Evolutionary conservation across 2,797 vertebrate genomes (phyloP).

Genomic region (Acanthurus tractus): DNA sequence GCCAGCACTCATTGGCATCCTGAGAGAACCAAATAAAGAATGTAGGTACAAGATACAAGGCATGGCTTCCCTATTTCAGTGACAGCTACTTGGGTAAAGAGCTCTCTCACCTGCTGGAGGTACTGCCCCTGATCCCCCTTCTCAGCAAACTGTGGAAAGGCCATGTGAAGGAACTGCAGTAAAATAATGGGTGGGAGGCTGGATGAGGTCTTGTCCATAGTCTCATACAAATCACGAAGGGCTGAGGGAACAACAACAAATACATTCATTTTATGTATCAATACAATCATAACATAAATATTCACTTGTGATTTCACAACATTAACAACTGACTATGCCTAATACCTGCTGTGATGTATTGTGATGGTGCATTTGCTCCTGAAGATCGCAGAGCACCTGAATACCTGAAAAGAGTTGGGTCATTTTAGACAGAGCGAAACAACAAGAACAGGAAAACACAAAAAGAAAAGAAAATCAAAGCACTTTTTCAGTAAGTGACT

Average conservation of each 20-base stretch:
- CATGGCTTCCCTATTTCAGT: not conserved
- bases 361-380: slow-evolving; percentile 95
- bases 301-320: not conserved
- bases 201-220: slow-evolving; percentile 99
- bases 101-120: slow-evolving; percentile 92
- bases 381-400: slow-evolving; percentile 96
- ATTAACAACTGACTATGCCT: not conserved
- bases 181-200: slow-evolving; percentile 98
- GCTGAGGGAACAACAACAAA: slow-evolving; percentile 82
- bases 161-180: slow-evolving; percentile 99
- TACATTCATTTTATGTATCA: not conserved
- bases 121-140: slow-evolving; percentile 99
- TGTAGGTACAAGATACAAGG: not conserved
- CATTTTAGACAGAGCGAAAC: not conserved
- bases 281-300: not conserved
- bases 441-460: not conserved
- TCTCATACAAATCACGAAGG: slow-evolving; percentile 97
- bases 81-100: not conserved
- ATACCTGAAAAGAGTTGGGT: slow-evolving; percentile 86
- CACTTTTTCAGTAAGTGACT: not conserved
- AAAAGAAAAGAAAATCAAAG: not conserved
- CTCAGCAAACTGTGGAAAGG: slow-evolving; percentile 99
- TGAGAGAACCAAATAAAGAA: slow-evolving; percentile 58
- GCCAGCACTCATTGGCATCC: slow-evolving; percentile 99
- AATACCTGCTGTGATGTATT: slow-evolving; percentile 98